Conservation (phyloP, 2,113 vertebrate genomes). For the Verasper variegatus region DNA sequence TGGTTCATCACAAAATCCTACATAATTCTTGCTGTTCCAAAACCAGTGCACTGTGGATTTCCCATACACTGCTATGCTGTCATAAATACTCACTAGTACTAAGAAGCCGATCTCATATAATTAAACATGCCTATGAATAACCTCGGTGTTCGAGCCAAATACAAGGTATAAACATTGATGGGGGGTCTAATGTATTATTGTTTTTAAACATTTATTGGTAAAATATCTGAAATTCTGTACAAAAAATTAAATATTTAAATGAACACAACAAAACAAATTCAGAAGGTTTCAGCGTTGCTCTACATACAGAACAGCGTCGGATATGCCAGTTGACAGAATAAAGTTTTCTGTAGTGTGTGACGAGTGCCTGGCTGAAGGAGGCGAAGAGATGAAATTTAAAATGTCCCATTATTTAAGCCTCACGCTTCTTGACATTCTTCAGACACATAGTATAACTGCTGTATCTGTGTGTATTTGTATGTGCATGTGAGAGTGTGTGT, state of each 20-base stretch:
- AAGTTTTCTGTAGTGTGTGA: constrained; percentile 24
- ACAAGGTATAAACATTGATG: too few species aligned
- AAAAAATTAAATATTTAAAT: too few species aligned
- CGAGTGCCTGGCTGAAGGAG: constrained; percentile 21
- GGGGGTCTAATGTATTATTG: too few species aligned
- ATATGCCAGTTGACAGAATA: not conserved
- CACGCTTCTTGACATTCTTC: constrained; percentile 56
- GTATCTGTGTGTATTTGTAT: constrained; percentile 38
- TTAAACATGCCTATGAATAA: too few species aligned
- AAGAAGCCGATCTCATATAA: too few species aligned
- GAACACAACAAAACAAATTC: not conserved
- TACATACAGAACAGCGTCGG: too few species aligned
- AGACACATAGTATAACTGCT: constrained; percentile 42
- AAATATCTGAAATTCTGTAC: too few species aligned
- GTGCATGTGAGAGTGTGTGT: constrained; percentile 22
- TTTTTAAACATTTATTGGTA: too few species aligned
- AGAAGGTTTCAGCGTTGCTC: not conserved
- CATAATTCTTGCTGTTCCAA: not conserved
- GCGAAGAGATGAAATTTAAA: constrained; percentile 58
- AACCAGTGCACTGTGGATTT: not conserved
- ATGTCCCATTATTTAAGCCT: constrained; percentile 61
- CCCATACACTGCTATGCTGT: too few species aligned
- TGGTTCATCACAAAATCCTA: not conserved
- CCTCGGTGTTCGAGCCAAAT: too few species aligned
- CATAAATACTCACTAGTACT: too few species aligned